Evolutionary conservation across 2,888 invertebrate species (phyloP).

Genomic region (Macrosiphum euphorbiae): DNA sequence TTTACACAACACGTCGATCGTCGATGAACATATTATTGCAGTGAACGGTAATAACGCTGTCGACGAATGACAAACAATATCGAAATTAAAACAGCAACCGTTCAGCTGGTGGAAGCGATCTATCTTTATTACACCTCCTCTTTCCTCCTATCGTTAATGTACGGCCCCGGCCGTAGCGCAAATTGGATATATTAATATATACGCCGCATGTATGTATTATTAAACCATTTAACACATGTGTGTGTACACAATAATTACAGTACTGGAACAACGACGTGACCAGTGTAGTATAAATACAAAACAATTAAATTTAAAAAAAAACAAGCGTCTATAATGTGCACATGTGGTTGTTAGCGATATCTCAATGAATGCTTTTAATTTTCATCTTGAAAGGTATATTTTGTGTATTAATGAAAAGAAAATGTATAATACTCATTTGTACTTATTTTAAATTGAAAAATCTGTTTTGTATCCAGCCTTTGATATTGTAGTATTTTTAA

Average conservation of each 20-base stretch:
- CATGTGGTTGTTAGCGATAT: neutral
- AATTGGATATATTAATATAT: constrained; percentile 10
- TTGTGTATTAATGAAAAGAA: neutral
- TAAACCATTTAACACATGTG: constrained; percentile 14
- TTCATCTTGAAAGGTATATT: neutral
- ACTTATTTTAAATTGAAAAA: neutral
- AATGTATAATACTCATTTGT: neutral
- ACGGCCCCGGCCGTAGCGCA: neutral
- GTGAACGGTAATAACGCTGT: neutral
- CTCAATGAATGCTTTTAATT: neutral
- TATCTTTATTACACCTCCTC: neutral
- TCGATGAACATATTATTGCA: neutral
- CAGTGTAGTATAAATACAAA: neutral
- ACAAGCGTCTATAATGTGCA: neutral
- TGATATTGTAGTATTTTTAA: neutral
- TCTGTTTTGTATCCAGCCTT: neutral
- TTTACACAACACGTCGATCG: neutral
- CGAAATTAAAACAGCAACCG: neutral
- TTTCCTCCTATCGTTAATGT: neutral
- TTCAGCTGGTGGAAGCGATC: neutral
- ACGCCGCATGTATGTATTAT: neutral
- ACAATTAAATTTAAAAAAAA: neutral
- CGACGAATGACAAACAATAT: neutral
- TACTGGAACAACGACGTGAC: constrained; percentile 1
- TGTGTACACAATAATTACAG: neutral